These are phyloP conservation scores for Myrmecobius fasciatus DNA, from an alignment of 2,113 vertebrate genomes.

Conservation along the genomic window DNA sequence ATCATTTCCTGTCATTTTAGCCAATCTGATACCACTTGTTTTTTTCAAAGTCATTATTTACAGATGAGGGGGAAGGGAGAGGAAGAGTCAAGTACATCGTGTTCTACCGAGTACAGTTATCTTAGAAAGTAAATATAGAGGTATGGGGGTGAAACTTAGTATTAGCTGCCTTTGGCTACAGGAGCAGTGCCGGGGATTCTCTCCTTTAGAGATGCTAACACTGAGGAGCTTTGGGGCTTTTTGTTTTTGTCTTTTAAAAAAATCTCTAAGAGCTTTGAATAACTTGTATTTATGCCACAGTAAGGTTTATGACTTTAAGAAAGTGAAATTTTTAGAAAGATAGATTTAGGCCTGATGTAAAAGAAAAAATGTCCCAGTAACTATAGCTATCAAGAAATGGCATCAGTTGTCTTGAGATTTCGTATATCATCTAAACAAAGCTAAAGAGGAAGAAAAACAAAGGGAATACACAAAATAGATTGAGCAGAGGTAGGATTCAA, in stretches of 20 bases:
- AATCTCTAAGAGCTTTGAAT: not conserved
- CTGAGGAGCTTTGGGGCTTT: not conserved
- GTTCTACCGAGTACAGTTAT: too few species aligned
- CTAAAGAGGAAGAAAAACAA: not conserved
- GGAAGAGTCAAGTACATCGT: not conserved
- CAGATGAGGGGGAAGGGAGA: not conserved
- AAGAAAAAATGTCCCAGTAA: not conserved
- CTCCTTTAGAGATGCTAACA: not conserved
- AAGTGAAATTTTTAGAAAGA: not conserved
- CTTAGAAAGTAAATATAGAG: not conserved
- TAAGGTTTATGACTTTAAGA: not conserved
- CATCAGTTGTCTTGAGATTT: not conserved
- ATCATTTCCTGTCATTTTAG: too few species aligned
- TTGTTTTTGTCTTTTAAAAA: not conserved
- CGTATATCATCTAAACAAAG: not conserved
- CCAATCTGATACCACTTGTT: too few species aligned
- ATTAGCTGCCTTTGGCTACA: not conserved
- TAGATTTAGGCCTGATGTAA: not conserved
- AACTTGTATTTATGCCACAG: not conserved
- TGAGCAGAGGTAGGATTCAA: not conserved
- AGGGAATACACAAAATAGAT: not conserved
- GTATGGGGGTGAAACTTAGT: not conserved
- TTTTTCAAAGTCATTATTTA: not conserved
- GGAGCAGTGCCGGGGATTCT: not conserved
- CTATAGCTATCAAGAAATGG: not conserved